Evolutionary conservation across 2,888 invertebrate species (phyloP), one percentile per base, ranked within the genome.

Genomic region (Netelia melanura): DNA sequence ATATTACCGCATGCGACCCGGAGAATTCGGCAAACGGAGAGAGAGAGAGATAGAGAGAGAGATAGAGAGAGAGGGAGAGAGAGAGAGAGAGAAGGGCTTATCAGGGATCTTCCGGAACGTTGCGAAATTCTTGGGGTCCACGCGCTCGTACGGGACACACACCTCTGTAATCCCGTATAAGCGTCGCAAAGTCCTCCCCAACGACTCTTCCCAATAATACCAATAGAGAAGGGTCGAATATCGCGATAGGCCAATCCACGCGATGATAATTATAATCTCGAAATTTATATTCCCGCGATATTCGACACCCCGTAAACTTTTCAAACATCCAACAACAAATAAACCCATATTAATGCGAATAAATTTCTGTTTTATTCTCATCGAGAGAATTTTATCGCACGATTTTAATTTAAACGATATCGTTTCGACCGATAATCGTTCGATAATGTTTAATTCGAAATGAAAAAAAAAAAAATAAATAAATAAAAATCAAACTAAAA

Each of bases 121-220:
- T 44, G 65, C 64, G 64, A 78, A 70, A 82, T 85, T 75, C 79
- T 74, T 70, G 75, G 70, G 58, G 58, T 71, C 75, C 74, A 78
- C 25, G 74, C 64, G 25, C 43, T 38, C 78, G 25, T 25, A 62
- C 74, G 64, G 64, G 58, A 70, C 70, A 78, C 70, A 79, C 85
- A 79, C 85, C 81, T 68, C 85, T 65, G 78, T 85, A 85, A 85
- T 85, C 79, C 75, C 74, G 52, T 78, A 75, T 77, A 85, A 81
- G 85, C 85, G 78, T 79, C 43, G 78, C 14, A 77, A 85, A 85
- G 78, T 82, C 85, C 81, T 79, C 44, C 30, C 30, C 70, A 80
- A 83, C 75, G 83, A 80, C 68, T 83, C 58, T 79, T 83, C 58
- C 85, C 81, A 85, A 85, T 85, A 85, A 85, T 85, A 79, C 85